A percentile compares a stretch with the other conserved stretches of the same genome.
phyloP scores from a whole-genome alignment of 2,113 vertebrate genomes.

The Pyrgilauda ruficollis region DNA sequence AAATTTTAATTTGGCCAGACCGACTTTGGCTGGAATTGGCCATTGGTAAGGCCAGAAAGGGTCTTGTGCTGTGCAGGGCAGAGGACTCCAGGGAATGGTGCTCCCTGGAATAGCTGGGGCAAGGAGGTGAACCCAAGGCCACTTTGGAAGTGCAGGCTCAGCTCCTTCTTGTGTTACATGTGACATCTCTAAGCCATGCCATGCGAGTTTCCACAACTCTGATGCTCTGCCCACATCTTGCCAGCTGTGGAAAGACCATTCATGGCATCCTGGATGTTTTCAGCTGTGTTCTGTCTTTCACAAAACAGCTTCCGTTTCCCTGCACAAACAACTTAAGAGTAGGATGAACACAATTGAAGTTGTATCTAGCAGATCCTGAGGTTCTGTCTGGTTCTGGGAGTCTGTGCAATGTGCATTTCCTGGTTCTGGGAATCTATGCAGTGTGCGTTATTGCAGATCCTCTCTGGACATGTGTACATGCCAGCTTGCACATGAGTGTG shows the following conservation, averaged over 20 bases:
- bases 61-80: background rate
- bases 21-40: background rate
- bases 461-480: accelerated
- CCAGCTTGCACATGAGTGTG: accelerated
- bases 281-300: background rate
- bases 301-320: background rate
- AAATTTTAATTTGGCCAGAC: background rate
- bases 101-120: background rate
- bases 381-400: background rate
- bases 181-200: background rate
- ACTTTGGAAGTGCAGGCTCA: background rate
- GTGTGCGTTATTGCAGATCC: background rate
- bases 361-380: background rate
- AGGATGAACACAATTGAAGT: background rate
- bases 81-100: background rate
- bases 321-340: background rate
- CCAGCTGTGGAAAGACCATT: background rate
- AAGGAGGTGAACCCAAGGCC: background rate
- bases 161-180: background rate
- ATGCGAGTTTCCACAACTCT: background rate
- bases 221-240: background rate
- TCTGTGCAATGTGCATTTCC: background rate
- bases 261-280: background rate
- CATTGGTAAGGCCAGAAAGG: background rate
- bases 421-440: background rate